phyloP scores from a whole-genome alignment of 2,888 invertebrate species.

The Lithophane semibrunnea region DNA sequence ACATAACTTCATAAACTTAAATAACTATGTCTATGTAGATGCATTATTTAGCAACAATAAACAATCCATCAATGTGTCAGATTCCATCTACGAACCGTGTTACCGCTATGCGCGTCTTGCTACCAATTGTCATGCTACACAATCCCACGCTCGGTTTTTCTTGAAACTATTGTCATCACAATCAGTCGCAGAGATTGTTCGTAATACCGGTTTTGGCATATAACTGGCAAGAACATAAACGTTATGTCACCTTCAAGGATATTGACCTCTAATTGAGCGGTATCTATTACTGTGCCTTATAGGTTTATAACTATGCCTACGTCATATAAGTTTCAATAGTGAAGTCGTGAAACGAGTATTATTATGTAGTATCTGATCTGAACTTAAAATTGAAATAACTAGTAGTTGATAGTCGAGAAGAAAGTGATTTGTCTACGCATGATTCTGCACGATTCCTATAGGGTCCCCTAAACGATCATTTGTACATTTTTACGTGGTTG shows the following conservation, averaged over 20 bases:
- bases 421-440: neutral
- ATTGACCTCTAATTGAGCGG: conserved; percentile 45
- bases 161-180: conserved; percentile 25
- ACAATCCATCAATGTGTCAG: conserved; percentile 3
- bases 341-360: neutral
- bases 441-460: too few relatives aligned
- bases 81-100: conserved; percentile 6
- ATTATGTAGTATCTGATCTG: too few relatives aligned
- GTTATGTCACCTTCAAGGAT: conserved; percentile 45
- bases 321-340: neutral
- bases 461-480: too few relatives aligned
- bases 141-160: conserved; percentile 43
- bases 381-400: neutral
- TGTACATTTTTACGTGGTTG: too few relatives aligned
- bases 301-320: neutral
- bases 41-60: neutral
- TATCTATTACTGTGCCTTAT: neutral
- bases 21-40: neutral
- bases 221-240: conserved; percentile 19
- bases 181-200: conserved; percentile 22
- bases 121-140: conserved; percentile 49
- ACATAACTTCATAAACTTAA: neutral
- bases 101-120: conserved; percentile 13
- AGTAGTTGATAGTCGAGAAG: neutral
- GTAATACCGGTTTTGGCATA: conserved; percentile 38